Percentiles rank a stretch among this genome's conserved stretches.
Evolutionary conservation across 1,140 invertebrate genomes (phyloP).

Genomic region (Eurosta solidaginis): DNA sequence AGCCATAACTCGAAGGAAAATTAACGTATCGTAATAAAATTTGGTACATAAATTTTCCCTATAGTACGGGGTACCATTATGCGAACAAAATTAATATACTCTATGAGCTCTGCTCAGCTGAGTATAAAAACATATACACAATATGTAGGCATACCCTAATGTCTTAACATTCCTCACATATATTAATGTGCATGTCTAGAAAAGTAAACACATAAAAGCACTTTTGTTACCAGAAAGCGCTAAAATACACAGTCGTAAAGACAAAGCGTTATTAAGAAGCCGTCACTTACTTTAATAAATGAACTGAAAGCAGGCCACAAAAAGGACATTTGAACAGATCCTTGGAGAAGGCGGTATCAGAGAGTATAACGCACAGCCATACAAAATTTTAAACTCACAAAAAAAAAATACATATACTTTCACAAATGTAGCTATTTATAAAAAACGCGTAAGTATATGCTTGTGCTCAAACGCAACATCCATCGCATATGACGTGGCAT

Average conservation of each 20-base stretch:
- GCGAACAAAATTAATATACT: too few relatives aligned
- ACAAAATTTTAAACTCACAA: background rate
- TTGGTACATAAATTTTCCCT: too few relatives aligned
- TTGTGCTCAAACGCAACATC: background rate
- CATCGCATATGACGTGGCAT: background rate
- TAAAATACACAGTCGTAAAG: constrained; percentile 10
- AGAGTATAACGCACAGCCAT: background rate
- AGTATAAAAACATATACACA: too few relatives aligned
- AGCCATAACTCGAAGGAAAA: too few relatives aligned
- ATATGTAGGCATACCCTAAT: too few relatives aligned
- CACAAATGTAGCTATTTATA: background rate
- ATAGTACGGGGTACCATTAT: too few relatives aligned
- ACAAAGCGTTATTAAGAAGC: background rate
- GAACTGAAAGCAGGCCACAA: constrained; percentile 26
- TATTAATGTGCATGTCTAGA: background rate
- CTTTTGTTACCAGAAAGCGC: constrained; percentile 1
- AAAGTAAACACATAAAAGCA: constrained; percentile 7
- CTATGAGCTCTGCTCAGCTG: too few relatives aligned
- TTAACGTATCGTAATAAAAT: too few relatives aligned
- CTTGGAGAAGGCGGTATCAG: background rate
- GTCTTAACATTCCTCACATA: background rate
- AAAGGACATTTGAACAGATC: constrained; percentile 13
- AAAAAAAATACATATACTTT: background rate
- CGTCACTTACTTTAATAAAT: constrained; percentile 17
- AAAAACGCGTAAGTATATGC: background rate